Evolutionary conservation across 2,888 invertebrate species (phyloP).

Genomic region (Oligia strigilis): DNA sequence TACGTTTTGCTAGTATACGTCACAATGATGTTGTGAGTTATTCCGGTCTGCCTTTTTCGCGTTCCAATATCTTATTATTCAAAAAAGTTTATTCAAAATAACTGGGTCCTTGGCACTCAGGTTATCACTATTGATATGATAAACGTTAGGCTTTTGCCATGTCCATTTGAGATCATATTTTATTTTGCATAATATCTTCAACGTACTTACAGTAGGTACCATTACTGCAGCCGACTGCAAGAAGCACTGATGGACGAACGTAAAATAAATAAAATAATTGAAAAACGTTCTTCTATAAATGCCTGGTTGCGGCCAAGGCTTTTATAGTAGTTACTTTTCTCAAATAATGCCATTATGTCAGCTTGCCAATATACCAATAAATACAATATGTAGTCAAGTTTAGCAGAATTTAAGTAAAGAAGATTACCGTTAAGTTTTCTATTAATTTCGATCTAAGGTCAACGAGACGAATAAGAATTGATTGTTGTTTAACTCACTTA

Average conservation of each 20-base stretch:
- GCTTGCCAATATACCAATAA: not conserved
- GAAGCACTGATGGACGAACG: not conserved
- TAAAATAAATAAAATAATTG: not conserved
- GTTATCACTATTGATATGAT: slow-evolving; percentile 24
- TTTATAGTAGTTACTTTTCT: too few species aligned
- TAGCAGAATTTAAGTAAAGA: not conserved
- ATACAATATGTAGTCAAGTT: not conserved
- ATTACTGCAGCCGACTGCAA: not conserved
- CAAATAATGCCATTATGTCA: not conserved
- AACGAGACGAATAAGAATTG: not conserved
- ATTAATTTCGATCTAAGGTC: not conserved
- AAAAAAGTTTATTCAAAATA: not conserved
- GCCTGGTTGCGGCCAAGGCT: too few species aligned
- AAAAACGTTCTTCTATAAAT: too few species aligned
- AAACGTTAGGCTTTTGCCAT: too few species aligned
- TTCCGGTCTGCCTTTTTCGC: not conserved
- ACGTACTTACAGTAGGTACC: too few species aligned
- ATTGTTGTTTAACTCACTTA: slow-evolving; percentile 10
- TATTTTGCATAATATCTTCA: not conserved
- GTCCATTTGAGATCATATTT: not conserved
- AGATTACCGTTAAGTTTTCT: not conserved
- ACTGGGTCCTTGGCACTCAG: slow-evolving; percentile 26
- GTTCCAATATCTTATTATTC: not conserved
- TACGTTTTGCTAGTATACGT: not conserved
- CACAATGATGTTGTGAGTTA: not conserved